Evolutionary conservation across 1,140 invertebrate genomes (phyloP).

Genomic region (Coboldia fuscipes): DNA sequence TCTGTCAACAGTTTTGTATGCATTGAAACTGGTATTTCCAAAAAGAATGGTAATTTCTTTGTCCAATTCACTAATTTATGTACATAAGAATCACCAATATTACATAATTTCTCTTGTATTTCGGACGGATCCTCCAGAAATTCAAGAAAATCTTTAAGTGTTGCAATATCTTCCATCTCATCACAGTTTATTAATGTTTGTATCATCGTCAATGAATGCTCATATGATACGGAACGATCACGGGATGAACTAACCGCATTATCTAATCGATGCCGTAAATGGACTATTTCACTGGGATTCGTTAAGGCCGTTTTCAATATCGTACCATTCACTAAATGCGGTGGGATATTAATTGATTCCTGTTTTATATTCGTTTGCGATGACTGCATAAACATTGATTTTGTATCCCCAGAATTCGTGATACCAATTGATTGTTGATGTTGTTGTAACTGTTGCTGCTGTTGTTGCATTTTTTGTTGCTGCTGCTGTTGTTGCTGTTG

Average conservation of each 20-base stretch:
- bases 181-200: slow-evolving; percentile 82
- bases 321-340: slow-evolving; percentile 68
- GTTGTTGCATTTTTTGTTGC: slow-evolving; percentile 5
- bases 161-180: slow-evolving; percentile 87
- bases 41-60: slow-evolving; percentile 88
- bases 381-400: slow-evolving; percentile 14
- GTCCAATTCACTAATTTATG: slow-evolving; percentile 97
- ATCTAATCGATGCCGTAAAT: slow-evolving; percentile 67
- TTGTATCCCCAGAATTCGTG: slow-evolving; percentile 1
- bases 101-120: slow-evolving; percentile 77
- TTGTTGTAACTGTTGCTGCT: slow-evolving; percentile 8
- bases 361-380: slow-evolving; percentile 20
- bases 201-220: slow-evolving; percentile 65
- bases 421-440: slow-evolving; percentile 7
- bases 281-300: slow-evolving; percentile 79
- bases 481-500: slow-evolving; percentile 9
- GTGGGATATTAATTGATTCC: slow-evolving; percentile 25
- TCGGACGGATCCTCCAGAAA: slow-evolving; percentile 76
- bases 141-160: slow-evolving; percentile 71
- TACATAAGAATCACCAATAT: slow-evolving; percentile 88
- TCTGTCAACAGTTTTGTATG: slow-evolving; percentile 87
- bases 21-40: slow-evolving; percentile 83
- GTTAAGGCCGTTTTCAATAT: slow-evolving; percentile 86
- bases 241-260: slow-evolving; percentile 66
- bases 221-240: slow-evolving; percentile 59